Base-by-base conservation (phyloP, 37 sponge, comb jelly and placozoan genomes). In the Haliclona indistincta region DNA sequence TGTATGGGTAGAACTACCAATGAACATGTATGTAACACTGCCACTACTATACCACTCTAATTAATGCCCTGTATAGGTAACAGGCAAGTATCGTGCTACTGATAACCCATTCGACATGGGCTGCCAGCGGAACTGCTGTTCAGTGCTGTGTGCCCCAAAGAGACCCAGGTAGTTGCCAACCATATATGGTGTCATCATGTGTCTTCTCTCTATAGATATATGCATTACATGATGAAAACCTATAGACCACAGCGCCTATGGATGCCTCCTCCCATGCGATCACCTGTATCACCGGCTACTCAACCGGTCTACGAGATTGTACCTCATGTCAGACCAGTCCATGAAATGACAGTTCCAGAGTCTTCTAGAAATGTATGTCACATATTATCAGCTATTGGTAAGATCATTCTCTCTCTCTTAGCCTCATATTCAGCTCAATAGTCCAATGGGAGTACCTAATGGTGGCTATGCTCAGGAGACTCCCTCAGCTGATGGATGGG, bases 1-100 rank as follows among this genome's bases (percentile, higher is more conserved):
- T 65, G 82, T 34, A 47, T 80, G 67, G 94, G 96, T 0, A 76
- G 91, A 47, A 93, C 96, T 3, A 98, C 99, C 33, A 95, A 98
- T 79, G 99, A 98, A 89, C 87, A 97, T 67, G 97, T 96, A 52
- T 70, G 71, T 54, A 41, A 47, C 10, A 47, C 15, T 17, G 15
- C 54, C 20, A 28, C 4, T 6, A 23, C 17, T 73, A 25, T 60
- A 54, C 15, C 19, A 25, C 20, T 22, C 23, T 4, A 3, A 29
- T 5, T 43, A 44, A 29, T 38, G 66, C 11, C 43, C 15, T 56
- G 7, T 62, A 4, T 56, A 94, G 95, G 93, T 96, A 25, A 97
- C 97, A 26, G 90, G 93, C 20, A 97, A 93, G 68, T 97, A 88
- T 61, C 49, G 74, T 26, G 67, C 78, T 36, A 80, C 63, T 0